phyloP scores from a whole-genome alignment of 1,140 invertebrate species.

The Cotesia typhae region DNA sequence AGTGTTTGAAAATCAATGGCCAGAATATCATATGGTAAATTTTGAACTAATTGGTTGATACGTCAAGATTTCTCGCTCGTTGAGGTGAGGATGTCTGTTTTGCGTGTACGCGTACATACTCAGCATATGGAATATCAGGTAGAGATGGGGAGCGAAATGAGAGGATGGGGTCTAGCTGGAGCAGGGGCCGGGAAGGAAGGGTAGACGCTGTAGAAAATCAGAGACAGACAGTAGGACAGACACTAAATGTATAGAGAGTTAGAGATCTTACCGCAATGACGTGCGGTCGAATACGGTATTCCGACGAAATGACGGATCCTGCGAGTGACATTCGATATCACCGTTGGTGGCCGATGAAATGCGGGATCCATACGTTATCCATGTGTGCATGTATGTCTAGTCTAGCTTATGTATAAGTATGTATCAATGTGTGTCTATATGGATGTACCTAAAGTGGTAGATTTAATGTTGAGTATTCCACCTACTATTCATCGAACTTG shows the following conservation, averaged over 20 bases:
- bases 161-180: neutral
- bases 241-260: conserved; percentile 30
- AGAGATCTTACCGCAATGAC: conserved; percentile 66
- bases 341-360: conserved; percentile 55
- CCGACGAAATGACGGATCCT: conserved; percentile 66
- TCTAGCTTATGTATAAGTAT: conserved; percentile 16
- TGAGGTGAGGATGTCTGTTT: too few relatives aligned
- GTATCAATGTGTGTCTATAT: conserved; percentile 16
- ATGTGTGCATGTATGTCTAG: conserved; percentile 14
- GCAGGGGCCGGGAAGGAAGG: conserved; percentile 42
- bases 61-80: too few relatives aligned
- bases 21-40: too few relatives aligned
- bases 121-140: too few relatives aligned
- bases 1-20: too few relatives aligned
- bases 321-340: conserved; percentile 66
- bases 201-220: conserved; percentile 59
- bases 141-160: too few relatives aligned
- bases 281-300: conserved; percentile 62
- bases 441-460: neutral
- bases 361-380: neutral
- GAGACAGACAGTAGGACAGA: conserved; percentile 47
- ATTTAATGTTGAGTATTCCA: neutral
- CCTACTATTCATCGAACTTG: conserved; percentile 21
- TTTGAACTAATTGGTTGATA: too few relatives aligned
- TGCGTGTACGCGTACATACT: too few relatives aligned